Percentiles rank a stretch among this genome's conserved stretches.
Conservation (phyloP, 1,140 invertebrate species). For the Brachystomella parvula region DNA sequence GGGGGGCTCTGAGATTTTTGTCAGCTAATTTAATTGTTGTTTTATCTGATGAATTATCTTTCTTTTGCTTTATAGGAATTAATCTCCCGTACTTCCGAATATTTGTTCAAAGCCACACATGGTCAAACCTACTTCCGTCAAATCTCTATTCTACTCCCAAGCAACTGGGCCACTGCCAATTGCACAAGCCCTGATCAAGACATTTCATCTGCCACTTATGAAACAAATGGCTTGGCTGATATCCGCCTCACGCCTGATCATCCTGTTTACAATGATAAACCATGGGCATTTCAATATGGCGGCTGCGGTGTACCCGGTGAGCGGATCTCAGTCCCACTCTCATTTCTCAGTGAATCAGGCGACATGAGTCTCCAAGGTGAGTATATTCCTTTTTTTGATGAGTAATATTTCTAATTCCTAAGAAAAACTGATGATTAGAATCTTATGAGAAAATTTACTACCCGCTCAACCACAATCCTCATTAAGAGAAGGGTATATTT, state of each 20-base stretch:
- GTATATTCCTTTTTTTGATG: no score
- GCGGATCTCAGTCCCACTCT: conserved; percentile 34
- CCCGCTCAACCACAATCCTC: no score
- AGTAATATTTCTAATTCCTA: no score
- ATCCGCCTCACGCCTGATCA: conserved; percentile 33
- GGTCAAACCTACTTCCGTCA: conserved; percentile 35
- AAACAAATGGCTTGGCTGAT: conserved; percentile 28
- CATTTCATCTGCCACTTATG: conserved; percentile 31
- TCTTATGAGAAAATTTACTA: no score
- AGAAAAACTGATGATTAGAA: no score
- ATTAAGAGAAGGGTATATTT: no score
- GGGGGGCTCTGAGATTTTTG: no score
- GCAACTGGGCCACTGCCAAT: conserved; percentile 34
- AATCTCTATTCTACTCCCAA: conserved; percentile 32
- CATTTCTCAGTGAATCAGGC: conserved; percentile 24
- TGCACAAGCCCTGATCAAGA: conserved; percentile 29
- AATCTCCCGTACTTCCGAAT: conserved; percentile 35
- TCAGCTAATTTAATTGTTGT: neutral
- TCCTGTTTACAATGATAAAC: conserved; percentile 35
- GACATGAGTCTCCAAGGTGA: no score
- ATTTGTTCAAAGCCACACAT: conserved; percentile 31
- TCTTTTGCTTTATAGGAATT: conserved; percentile 30
- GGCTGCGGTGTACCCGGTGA: conserved; percentile 36
- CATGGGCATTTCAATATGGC: conserved; percentile 36
- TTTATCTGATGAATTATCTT: neutral